phyloP scores from a whole-genome alignment of 1,140 invertebrate genomes.

The Schlechtendalia chinensis region DNA sequence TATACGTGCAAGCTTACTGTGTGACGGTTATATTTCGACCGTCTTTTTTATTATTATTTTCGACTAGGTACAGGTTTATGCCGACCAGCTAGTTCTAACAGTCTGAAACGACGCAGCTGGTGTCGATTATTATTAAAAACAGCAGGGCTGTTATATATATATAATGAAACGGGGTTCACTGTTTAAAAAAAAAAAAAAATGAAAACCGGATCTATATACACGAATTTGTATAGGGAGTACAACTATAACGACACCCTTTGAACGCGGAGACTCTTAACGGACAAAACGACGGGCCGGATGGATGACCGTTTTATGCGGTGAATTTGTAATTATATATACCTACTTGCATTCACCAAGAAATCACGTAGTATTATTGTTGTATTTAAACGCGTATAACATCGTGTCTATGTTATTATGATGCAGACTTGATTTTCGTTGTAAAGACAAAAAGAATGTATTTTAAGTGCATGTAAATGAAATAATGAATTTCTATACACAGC shows the following conservation, averaged over 20 bases:
- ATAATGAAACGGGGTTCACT: neutral
- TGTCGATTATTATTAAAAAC: slow-evolving; percentile 41
- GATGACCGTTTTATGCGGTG: slow-evolving; percentile 18
- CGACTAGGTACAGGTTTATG: slow-evolving; percentile 39
- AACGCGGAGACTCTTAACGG: slow-evolving; percentile 21
- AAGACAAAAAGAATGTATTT: too few relatives aligned
- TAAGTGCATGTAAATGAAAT: too few relatives aligned
- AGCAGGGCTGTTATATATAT: slow-evolving; percentile 20
- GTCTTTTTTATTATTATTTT: slow-evolving; percentile 29
- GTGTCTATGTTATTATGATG: too few relatives aligned
- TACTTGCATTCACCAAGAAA: too few relatives aligned
- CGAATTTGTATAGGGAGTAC: neutral
- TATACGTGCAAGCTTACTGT: neutral
- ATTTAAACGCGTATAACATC: too few relatives aligned
- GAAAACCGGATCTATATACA: slow-evolving; percentile 41
- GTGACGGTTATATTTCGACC: slow-evolving; percentile 33
- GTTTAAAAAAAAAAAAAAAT: slow-evolving; percentile 46
- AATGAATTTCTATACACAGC: too few relatives aligned
- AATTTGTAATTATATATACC: slow-evolving; percentile 39
- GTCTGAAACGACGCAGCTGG: slow-evolving; percentile 33
- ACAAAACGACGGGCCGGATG: slow-evolving; percentile 42
- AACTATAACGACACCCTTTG: slow-evolving; percentile 19
- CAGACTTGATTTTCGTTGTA: too few relatives aligned
- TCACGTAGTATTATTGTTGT: too few relatives aligned
- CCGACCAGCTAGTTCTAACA: neutral